Conservation (phyloP, 1,140 invertebrate species). For the Plodia interpunctella region DNA sequence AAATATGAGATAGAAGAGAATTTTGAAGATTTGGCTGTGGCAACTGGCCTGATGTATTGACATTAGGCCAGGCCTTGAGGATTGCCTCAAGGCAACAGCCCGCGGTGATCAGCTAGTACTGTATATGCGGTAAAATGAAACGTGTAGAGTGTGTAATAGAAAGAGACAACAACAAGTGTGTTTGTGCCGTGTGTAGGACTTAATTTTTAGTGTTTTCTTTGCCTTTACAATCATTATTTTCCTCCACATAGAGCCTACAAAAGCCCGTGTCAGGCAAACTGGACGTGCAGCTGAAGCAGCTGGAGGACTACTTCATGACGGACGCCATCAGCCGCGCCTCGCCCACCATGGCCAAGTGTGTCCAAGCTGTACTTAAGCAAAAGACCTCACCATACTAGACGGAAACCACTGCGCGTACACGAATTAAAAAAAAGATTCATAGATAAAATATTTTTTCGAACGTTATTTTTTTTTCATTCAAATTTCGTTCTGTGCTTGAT, state of each 20-base stretch:
- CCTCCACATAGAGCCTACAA: slow-evolving; percentile 76
- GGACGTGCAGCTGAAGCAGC: slow-evolving; percentile 86
- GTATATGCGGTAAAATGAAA: too few relatives aligned
- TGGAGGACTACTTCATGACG: slow-evolving; percentile 99
- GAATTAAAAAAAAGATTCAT: background rate
- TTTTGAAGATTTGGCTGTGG: too few relatives aligned
- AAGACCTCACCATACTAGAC: slow-evolving; percentile 69
- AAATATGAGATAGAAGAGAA: too few relatives aligned
- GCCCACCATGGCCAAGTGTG: slow-evolving; percentile 98
- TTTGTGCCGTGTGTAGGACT: too few relatives aligned
- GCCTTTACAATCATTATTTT: too few relatives aligned
- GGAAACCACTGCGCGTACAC: background rate
- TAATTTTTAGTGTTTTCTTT: too few relatives aligned
- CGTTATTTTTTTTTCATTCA: background rate
- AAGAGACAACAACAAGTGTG: too few relatives aligned
- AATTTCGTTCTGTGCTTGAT: background rate
- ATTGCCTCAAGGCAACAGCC: too few relatives aligned
- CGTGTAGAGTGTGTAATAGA: too few relatives aligned
- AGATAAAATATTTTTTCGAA: background rate
- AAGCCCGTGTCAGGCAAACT: slow-evolving; percentile 79
- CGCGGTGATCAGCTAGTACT: too few relatives aligned
- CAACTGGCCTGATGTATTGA: too few relatives aligned
- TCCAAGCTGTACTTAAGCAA: slow-evolving; percentile 91
- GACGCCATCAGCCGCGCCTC: slow-evolving; percentile 97
- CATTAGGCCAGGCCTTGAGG: too few relatives aligned